These are phyloP conservation scores for Parauchenoglanis punctatus DNA, from an alignment of 2,797 vertebrate genomes.

Conservation along the genomic window DNA sequence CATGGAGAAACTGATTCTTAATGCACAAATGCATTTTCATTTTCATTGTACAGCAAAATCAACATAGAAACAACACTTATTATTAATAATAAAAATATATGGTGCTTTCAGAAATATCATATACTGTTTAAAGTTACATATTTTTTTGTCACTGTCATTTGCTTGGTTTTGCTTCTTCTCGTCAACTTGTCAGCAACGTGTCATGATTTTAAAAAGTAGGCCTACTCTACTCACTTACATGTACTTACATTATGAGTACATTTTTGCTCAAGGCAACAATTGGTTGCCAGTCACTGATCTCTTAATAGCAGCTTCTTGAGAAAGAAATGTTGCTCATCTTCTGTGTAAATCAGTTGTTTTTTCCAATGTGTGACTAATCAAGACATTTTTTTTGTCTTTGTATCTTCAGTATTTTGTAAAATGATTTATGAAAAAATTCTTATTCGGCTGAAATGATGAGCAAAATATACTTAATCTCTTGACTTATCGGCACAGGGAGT, in stretches of 20 bases:
- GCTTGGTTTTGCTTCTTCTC: not conserved
- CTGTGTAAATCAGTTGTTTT: not conserved
- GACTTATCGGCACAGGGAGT: not conserved
- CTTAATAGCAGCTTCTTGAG: conserved; percentile 5
- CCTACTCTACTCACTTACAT: not conserved
- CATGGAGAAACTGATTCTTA: not conserved
- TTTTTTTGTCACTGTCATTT: not conserved
- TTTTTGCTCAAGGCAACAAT: not conserved
- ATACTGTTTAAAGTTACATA: not conserved
- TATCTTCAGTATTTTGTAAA: not conserved
- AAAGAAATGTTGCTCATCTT: not conserved
- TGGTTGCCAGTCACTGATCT: not conserved
- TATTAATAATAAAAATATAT: not conserved
- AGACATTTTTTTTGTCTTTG: not conserved
- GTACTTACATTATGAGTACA: not conserved
- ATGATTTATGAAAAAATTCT: not conserved
- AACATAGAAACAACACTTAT: not conserved
- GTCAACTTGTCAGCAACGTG: not conserved
- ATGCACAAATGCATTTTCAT: not conserved
- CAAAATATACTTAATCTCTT: not conserved
- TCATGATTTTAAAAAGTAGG: not conserved
- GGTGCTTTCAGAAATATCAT: not conserved
- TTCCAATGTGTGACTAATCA: not conserved
- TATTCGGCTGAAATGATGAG: not conserved
- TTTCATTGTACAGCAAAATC: not conserved